Base-by-base conservation (phyloP, 2,888 invertebrate genomes). In the Ptilodon capucinus region DNA sequence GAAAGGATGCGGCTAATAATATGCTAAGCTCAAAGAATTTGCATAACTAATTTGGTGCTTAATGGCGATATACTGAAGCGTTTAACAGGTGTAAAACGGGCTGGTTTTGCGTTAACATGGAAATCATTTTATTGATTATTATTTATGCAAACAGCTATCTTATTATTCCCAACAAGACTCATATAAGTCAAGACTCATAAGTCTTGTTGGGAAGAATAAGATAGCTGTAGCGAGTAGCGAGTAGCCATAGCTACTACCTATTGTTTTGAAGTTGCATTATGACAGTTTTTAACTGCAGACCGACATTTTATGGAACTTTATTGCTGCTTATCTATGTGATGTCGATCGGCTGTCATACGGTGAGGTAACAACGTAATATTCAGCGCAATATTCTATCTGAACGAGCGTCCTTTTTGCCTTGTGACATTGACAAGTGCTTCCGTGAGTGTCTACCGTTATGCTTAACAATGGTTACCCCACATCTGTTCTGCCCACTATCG, bases 371-470 rank as follows among this genome's bases (percentile, higher is more conserved):
- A 43, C 47, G 63, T 51, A 54, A 52, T 55, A 63, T 63, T 54
- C 55, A 52, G 42, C 48, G 42, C 55, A 74, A 78, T 75, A 83
- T 84, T 84, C n/a, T 82, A 83, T 79, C 79, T 75, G 74, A 71
- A 76, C 63, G 60, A 61, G 65, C 69, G 64, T 68, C 64, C 72
- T 73, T 70, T 68, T 60, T 61, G 62, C 63, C 68, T 68, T 53
- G 64, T 71, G 85, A 85, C 85, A 85, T 70, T 86, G 87, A 88
- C 86, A 84, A 84, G 87, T 84, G 81, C 72, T 86, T 89, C 89
- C 88, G 88, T 81, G 80, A 84, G 76, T 79, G 79, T 74, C 81
- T 74, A 73, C 78, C 76, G 84, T 81, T 80, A 80, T 75, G 69
- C 65, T 64, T 76, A 76, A 89, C 88, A 89, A 88, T 80, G 73